A percentile compares a stretch with the other conserved stretches of the same genome.
These are phyloP conservation scores for Malaclemys terrapin DNA, from an alignment of 2,113 vertebrate genomes.

Conservation along the genomic window DNA sequence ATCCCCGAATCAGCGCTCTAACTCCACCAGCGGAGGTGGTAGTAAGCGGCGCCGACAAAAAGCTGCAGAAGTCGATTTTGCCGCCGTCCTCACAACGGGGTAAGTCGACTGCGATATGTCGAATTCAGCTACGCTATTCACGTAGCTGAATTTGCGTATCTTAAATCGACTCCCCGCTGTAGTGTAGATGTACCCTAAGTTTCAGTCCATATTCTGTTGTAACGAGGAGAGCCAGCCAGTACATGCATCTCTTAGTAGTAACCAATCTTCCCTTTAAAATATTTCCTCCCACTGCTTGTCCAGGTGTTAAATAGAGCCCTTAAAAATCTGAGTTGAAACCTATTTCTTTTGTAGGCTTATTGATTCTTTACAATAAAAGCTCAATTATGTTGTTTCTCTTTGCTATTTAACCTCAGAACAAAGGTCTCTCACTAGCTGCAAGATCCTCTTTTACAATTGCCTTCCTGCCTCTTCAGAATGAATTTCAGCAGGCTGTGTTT, in stretches of 20 bases:
- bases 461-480: constrained; percentile 44
- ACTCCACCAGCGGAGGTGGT: too few relatives aligned
- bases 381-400: constrained; percentile 52
- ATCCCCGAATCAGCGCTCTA: too few relatives aligned
- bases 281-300: background rate
- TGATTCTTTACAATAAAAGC: constrained; percentile 36
- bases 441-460: constrained; percentile 52
- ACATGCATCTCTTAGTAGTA: background rate
- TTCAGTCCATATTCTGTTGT: background rate
- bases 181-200: background rate
- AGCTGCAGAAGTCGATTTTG: too few relatives aligned
- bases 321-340: background rate
- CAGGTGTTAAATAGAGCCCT: constrained; percentile 53
- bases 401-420: constrained; percentile 38
- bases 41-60: too few relatives aligned
- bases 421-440: background rate
- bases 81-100: too few relatives aligned
- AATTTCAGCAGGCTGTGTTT: constrained; percentile 53
- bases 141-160: too few relatives aligned
- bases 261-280: background rate
- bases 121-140: too few relatives aligned
- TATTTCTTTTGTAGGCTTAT: constrained; percentile 12
- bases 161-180: too few relatives aligned
- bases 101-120: too few relatives aligned
- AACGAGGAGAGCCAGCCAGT: background rate